phyloP scores from a whole-genome alignment of 1,140 invertebrate species.

The Hirudo medicinalis region DNA sequence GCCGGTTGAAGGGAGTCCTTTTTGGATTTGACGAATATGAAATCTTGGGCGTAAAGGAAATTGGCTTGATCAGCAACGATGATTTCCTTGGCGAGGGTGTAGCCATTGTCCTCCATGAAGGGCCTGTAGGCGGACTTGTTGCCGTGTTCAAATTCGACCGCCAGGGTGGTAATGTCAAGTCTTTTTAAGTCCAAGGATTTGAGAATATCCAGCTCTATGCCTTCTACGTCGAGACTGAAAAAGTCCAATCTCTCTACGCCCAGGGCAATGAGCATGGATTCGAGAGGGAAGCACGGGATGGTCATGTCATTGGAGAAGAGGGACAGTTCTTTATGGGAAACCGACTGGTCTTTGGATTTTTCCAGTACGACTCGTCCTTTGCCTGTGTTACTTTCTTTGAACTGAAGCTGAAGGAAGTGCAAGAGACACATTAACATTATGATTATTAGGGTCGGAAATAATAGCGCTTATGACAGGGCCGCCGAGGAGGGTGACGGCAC shows the following conservation, averaged over 20 bases:
- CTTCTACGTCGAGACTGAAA: conserved; percentile 29
- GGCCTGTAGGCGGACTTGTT: not conserved
- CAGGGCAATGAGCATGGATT: conserved; percentile 2
- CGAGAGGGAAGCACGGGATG: not conserved
- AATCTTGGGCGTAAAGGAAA: conserved; percentile 8
- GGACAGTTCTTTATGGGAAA: too few relatives aligned
- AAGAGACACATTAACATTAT: too few relatives aligned
- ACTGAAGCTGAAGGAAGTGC: not conserved
- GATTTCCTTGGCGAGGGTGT: not conserved
- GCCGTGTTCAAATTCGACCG: conserved; percentile 16
- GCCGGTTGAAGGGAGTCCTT: too few relatives aligned
- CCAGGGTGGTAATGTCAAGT: conserved; percentile 24
- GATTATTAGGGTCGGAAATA: too few relatives aligned
- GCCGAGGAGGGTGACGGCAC: too few relatives aligned
- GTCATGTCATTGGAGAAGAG: too few relatives aligned
- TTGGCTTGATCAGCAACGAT: not conserved
- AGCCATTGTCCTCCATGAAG: not conserved
- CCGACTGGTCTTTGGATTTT: not conserved
- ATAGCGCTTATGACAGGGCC: too few relatives aligned
- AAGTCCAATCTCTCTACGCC: conserved; percentile 24
- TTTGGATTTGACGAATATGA: not conserved
- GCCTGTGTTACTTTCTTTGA: not conserved
- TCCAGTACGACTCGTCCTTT: not conserved
- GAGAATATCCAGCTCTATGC: conserved; percentile 25
- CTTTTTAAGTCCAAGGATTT: conserved; percentile 24